Percentiles rank a stretch among this genome's conserved stretches.
Conservation (phyloP, 1,140 invertebrate species). For the Hydropsyche tenuis region DNA sequence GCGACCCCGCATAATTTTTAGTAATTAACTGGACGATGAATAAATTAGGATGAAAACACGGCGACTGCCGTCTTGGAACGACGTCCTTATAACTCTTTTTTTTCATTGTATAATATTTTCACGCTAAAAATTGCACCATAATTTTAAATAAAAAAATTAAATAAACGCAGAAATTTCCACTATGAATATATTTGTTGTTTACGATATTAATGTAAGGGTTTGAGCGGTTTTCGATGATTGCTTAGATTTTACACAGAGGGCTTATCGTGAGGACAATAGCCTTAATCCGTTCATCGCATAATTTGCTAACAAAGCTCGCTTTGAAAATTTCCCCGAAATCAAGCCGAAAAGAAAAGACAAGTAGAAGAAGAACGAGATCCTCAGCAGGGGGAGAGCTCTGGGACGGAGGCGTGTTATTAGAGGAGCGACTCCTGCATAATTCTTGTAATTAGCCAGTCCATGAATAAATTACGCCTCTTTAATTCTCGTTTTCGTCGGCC, state of each 20-base stretch:
- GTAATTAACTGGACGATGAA: slow-evolving; percentile 44
- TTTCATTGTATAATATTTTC: too few species aligned
- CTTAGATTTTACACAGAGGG: too few species aligned
- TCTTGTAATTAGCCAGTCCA: slow-evolving; percentile 39
- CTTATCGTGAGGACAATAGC: slow-evolving; percentile 6
- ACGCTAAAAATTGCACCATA: too few species aligned
- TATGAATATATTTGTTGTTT: too few species aligned
- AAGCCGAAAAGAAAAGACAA: slow-evolving; percentile 3
- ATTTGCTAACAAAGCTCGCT: slow-evolving; percentile 15
- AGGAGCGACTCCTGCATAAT: slow-evolving; percentile 36
- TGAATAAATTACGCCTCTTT: slow-evolving; percentile 45
- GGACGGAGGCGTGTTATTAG: slow-evolving; percentile 19
- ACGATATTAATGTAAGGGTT: not conserved
- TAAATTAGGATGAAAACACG: slow-evolving; percentile 29
- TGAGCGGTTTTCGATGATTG: too few species aligned
- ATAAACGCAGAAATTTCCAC: too few species aligned
- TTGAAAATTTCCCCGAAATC: slow-evolving; percentile 19
- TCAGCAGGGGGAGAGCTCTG: not conserved
- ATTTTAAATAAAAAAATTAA: too few species aligned
- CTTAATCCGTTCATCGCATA: slow-evolving; percentile 20
- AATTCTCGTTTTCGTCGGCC: slow-evolving; percentile 28
- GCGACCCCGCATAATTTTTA: slow-evolving; percentile 37
- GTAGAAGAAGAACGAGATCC: not conserved
- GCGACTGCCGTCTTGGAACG: too few species aligned
- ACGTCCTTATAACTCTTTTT: not conserved